A percentile compares a stretch with the other conserved stretches of the same genome.
Evolutionary conservation across 1,140 invertebrate species (phyloP).

Genomic region (Pollicipes pollicipes): DNA sequence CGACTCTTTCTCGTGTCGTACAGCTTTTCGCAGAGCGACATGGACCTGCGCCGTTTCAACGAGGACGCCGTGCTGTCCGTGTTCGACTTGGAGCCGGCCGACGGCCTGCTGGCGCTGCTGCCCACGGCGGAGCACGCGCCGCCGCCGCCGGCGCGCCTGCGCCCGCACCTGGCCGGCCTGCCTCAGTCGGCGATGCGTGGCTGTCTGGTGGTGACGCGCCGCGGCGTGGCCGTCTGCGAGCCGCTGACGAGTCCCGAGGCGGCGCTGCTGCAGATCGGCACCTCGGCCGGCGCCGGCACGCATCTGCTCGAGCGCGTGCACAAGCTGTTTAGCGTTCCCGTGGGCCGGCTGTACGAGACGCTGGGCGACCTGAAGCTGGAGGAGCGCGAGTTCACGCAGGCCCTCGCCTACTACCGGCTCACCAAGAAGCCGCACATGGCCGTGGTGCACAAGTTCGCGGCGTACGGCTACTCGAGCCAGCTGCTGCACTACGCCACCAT

Average conservation of each 20-base stretch:
- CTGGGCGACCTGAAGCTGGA: neutral
- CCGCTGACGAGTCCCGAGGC: neutral
- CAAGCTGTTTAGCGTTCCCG: neutral
- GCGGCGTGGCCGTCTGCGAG: neutral
- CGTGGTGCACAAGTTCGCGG: constrained; percentile 2
- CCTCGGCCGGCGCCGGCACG: neutral
- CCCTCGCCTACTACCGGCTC: neutral
- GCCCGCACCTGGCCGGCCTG: neutral
- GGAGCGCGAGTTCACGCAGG: neutral
- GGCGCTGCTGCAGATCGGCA: neutral
- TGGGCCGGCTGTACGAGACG: neutral
- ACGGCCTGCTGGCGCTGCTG: neutral
- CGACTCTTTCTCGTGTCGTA: neutral
- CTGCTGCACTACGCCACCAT: neutral
- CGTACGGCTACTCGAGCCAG: neutral
- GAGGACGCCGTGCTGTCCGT: neutral
- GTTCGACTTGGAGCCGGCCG: neutral
- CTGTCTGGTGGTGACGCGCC: neutral
- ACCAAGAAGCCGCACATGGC: neutral
- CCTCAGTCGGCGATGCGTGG: neutral
- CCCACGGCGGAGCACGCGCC: neutral
- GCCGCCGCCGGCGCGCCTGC: neutral
- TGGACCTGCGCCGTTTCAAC: neutral
- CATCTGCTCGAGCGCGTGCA: neutral
- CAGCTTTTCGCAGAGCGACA: neutral